Conservation (phyloP, 2,797 vertebrate genomes). For the Coracias cyanogaster region DNA sequence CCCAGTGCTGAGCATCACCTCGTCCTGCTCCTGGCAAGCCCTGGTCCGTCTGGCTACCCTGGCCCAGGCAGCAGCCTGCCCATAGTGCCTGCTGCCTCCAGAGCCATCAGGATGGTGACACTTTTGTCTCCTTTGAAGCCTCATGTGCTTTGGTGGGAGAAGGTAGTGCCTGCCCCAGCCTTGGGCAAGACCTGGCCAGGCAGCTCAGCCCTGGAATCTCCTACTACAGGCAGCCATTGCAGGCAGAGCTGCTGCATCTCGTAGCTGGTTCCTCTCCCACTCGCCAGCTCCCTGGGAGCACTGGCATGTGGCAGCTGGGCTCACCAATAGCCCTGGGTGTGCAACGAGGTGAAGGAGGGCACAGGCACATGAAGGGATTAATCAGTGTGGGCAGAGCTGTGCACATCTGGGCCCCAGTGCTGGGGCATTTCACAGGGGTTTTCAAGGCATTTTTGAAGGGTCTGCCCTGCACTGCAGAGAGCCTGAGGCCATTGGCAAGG, state of each 20-base stretch:
- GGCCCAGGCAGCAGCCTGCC: background rate
- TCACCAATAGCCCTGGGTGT: background rate
- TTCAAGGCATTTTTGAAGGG: background rate
- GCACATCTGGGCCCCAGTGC: background rate
- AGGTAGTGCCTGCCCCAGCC: background rate
- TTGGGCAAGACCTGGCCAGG: background rate
- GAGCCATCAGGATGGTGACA: background rate
- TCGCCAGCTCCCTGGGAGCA: background rate
- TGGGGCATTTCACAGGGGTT: background rate
- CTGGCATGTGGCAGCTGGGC: background rate
- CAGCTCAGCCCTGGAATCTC: background rate
- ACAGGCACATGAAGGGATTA: background rate
- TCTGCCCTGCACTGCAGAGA: background rate
- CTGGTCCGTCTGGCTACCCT: background rate
- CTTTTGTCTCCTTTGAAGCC: background rate
- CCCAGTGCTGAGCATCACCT: background rate
- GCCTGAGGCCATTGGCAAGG: accelerated
- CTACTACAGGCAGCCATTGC: background rate
- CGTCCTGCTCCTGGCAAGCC: background rate
- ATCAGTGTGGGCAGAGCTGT: background rate
- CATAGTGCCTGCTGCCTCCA: background rate
- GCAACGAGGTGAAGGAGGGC: background rate
- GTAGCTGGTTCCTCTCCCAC: background rate
- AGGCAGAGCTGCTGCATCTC: background rate
- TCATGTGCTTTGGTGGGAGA: background rate